Evolutionary conservation across 2,113 vertebrate genomes (phyloP).

Genomic region (Brachyistius frenatus): DNA sequence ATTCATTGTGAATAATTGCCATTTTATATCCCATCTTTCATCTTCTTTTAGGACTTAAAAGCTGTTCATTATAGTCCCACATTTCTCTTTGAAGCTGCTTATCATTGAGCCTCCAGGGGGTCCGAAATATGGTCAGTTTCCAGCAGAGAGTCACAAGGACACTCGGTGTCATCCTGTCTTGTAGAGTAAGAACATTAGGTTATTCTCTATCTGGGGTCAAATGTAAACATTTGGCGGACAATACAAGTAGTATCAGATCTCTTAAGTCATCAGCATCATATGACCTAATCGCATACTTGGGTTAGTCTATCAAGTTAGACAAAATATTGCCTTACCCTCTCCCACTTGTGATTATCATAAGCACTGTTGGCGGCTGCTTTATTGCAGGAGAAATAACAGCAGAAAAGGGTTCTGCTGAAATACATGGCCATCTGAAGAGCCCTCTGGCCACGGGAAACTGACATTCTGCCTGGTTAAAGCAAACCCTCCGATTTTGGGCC

Average conservation of each 20-base stretch:
- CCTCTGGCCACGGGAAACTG: slow-evolving; percentile 50
- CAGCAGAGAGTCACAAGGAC: not conserved
- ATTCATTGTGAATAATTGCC: not conserved
- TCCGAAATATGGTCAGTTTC: not conserved
- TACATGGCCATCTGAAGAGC: slow-evolving; percentile 59
- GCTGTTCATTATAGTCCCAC: not conserved
- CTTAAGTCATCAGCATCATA: not conserved
- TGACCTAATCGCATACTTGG: not conserved
- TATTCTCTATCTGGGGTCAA: not conserved
- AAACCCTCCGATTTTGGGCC: slow-evolving; percentile 40
- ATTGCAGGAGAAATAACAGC: slow-evolving; percentile 11
- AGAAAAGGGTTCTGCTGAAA: slow-evolving; percentile 30
- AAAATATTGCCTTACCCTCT: slow-evolving; percentile 18
- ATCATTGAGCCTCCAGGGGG: not conserved
- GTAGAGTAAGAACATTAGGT: not conserved
- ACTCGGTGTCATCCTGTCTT: not conserved
- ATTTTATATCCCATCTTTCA: slow-evolving; percentile 4
- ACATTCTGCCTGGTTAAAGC: slow-evolving; percentile 51
- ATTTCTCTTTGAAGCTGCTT: not conserved
- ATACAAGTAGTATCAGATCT: not conserved
- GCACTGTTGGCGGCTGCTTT: slow-evolving; percentile 17
- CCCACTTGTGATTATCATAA: slow-evolving; percentile 25
- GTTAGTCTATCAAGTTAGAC: not conserved
- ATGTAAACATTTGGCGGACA: slow-evolving; percentile 14
- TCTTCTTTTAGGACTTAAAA: not conserved